phyloP scores from a whole-genome alignment of 2,797 vertebrate genomes.

The Alectoris magna region DNA sequence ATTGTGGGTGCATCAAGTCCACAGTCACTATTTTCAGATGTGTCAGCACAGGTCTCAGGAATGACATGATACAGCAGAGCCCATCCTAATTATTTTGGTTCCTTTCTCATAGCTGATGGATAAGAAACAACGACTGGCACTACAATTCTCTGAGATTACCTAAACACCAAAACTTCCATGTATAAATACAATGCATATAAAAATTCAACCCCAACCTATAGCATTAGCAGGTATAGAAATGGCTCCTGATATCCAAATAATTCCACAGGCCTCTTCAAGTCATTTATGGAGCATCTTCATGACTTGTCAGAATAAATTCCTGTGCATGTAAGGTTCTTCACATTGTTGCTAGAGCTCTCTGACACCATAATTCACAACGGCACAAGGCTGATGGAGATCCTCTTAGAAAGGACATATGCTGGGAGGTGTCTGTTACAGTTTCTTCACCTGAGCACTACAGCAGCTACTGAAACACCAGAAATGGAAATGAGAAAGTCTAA shows the following conservation, averaged over 20 bases:
- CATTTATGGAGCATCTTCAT: neutral
- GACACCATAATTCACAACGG: neutral
- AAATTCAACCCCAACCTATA: neutral
- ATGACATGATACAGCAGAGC: neutral
- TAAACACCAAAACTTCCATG: neutral
- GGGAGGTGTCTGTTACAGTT: neutral
- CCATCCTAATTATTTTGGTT: neutral
- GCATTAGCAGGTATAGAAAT: neutral
- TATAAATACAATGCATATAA: neutral
- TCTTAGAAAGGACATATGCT: neutral
- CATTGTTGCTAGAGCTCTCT: neutral
- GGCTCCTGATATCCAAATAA: neutral
- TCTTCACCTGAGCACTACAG: neutral
- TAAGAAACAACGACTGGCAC: neutral
- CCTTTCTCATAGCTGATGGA: neutral
- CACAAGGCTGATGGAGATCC: neutral
- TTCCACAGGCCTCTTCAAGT: neutral
- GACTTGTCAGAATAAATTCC: neutral
- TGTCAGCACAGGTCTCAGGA: neutral
- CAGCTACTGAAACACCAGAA: neutral
- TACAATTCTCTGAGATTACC: neutral
- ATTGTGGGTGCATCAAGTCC: neutral
- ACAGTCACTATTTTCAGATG: neutral
- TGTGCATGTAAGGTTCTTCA: neutral
- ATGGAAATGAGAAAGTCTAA: neutral